phyloP scores from a whole-genome alignment of 1,140 invertebrate species.

The Bombus balteatus region DNA sequence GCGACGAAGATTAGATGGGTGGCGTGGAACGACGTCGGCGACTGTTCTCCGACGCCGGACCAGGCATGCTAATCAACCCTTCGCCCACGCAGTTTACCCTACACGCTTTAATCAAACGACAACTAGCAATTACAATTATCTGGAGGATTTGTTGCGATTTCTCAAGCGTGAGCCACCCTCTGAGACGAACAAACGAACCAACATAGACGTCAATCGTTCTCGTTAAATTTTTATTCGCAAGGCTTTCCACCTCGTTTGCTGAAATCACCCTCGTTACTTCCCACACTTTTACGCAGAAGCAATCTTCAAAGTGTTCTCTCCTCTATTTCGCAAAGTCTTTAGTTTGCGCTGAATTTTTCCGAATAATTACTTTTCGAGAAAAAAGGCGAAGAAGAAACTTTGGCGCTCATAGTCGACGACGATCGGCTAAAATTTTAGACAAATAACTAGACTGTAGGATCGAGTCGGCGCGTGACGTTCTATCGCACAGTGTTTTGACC shows the following conservation, averaged over 20 bases:
- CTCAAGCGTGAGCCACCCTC: background rate
- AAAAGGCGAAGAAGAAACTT: background rate
- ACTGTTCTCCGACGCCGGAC: conserved; percentile 9
- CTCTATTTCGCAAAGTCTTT: background rate
- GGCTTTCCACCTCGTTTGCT: background rate
- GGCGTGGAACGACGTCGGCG: conserved; percentile 21
- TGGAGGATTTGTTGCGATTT: conserved; percentile 24
- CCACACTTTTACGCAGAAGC: background rate
- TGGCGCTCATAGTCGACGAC: too few species aligned
- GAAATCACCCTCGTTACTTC: background rate
- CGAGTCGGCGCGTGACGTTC: too few species aligned
- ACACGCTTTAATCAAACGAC: conserved; percentile 57
- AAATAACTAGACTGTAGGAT: too few species aligned
- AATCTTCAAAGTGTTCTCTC: background rate
- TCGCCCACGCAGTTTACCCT: conserved; percentile 43
- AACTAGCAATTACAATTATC: conserved; percentile 61
- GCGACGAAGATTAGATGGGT: conserved; percentile 22
- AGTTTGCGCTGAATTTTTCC: background rate
- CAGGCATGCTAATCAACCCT: conserved; percentile 60
- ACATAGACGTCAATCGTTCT: too few species aligned
- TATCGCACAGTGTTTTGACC: too few species aligned
- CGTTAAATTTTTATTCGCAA: background rate
- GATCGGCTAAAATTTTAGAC: too few species aligned
- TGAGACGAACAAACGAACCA: too few species aligned
- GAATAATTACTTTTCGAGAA: background rate